phyloP scores from a whole-genome alignment of 2,113 vertebrate genomes.

The Corvus hawaiiensis region DNA sequence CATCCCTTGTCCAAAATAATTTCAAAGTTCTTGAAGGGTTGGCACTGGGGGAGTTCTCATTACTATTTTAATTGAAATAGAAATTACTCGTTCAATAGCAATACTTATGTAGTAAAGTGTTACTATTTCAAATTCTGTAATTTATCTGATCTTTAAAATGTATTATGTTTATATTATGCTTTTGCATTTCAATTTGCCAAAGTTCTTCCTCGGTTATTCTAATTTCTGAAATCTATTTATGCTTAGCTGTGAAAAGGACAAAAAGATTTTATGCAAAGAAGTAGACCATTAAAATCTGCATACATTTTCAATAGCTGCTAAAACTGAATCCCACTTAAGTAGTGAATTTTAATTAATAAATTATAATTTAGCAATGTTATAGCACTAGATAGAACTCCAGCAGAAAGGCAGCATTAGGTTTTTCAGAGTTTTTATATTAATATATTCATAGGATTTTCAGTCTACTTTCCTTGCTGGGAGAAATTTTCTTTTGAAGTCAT shows the following conservation, averaged over 20 bases:
- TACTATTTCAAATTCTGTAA: neutral
- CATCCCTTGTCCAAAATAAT: neutral
- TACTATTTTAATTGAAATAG: neutral
- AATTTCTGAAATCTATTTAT: neutral
- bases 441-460: neutral
- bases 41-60: neutral
- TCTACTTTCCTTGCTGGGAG: neutral
- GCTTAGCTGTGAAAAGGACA: neutral
- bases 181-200: neutral
- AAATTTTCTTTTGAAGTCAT: neutral
- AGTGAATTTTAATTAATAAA: neutral
- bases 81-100: neutral
- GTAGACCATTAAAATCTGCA: neutral
- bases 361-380: neutral
- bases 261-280: neutral
- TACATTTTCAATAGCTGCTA: neutral
- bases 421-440: neutral
- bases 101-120: neutral
- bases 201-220: neutral
- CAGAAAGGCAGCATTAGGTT: neutral
- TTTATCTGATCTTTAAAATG: neutral
- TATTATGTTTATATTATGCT: neutral
- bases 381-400: neutral
- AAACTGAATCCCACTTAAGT: neutral
- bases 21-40: neutral